Evolutionary conservation across 2,888 invertebrate genomes (phyloP), one percentile per base, ranked within the genome.

Genomic region (Archaeoteleia sp.): DNA sequence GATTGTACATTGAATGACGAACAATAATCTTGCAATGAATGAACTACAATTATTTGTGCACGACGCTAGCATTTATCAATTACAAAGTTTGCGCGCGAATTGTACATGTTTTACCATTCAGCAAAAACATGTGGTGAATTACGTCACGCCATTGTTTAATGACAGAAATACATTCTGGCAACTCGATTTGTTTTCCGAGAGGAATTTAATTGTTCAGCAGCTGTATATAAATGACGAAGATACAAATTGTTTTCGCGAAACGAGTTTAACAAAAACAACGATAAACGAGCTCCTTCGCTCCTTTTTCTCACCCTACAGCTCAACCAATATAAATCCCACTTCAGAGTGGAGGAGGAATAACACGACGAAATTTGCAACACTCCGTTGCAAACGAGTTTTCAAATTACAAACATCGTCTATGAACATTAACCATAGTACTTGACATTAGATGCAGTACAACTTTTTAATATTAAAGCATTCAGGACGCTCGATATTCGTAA

Each of bases 141-240:
- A 55, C 30, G 54, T 40, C 48, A 15, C 14, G 15, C 42, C 43
- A 27, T 34, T 58, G 39, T 37, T 32, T 13, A 12, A 20, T 9
- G 48, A 34, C 46, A 43, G 49, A 43, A 63, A 55, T 42, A 29
- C 35, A 30, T 55, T 55, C 63, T 30, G 45, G 43, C 32, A 51
- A 49, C 53, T 66, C 66, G 58, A 60, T 66, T 66, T 66, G 40
- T 66, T 60, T n/a, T 57, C 40, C 66, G 37, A 58, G 54, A 60
- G 48, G 60, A 60, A 60, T 66, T 66, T 66, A 66, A 66, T 66
- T 66, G 66, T 66, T 54, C 48, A 53, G 48, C 66, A 57, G 58
- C 45, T 60, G 67, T 61, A 61, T 49, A 54, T 67, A 60, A 67
- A 67, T 61, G 67, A 67, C 67, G 49, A 54, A 60, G 58, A 60